phyloP scores from a whole-genome alignment of 2,888 invertebrate genomes.

The Eilema depressum region DNA sequence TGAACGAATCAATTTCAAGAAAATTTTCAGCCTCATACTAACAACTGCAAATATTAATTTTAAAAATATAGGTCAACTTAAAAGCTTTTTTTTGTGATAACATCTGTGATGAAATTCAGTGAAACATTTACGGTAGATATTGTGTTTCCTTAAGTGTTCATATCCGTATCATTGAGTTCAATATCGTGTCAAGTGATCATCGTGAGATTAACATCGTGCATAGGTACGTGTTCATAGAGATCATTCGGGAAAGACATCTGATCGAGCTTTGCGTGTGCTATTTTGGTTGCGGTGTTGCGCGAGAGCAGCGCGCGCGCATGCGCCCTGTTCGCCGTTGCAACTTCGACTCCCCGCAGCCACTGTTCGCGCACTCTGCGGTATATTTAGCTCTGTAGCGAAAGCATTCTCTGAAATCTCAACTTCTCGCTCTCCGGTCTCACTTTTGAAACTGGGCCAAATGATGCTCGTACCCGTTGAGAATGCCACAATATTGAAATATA shows the following conservation, averaged over 20 bases:
- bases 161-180: conserved; percentile 53
- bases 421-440: conserved; percentile 82
- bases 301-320: conserved; percentile 37
- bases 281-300: conserved; percentile 65
- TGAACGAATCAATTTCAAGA: background rate
- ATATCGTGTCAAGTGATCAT: conserved; percentile 49
- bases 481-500: conserved; percentile 86
- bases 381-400: conserved; percentile 82
- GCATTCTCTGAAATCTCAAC: conserved; percentile 83
- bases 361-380: conserved; percentile 62
- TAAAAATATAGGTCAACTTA: background rate
- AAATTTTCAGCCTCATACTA: background rate
- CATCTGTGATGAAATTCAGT: background rate
- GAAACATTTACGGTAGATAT: conserved; percentile 27
- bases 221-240: conserved; percentile 29
- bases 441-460: conserved; percentile 87
- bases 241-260: conserved; percentile 48
- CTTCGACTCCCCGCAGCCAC: conserved; percentile 52
- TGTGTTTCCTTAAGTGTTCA: conserved; percentile 34
- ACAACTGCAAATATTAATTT: background rate
- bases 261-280: conserved; percentile 66
- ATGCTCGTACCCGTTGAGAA: conserved; percentile 82
- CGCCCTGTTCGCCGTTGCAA: conserved; percentile 46
- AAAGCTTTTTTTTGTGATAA: background rate
- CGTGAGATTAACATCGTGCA: conserved; percentile 22